Evolutionary conservation across 1,140 invertebrate genomes (phyloP).

Genomic region (Solenopsis fugax): DNA sequence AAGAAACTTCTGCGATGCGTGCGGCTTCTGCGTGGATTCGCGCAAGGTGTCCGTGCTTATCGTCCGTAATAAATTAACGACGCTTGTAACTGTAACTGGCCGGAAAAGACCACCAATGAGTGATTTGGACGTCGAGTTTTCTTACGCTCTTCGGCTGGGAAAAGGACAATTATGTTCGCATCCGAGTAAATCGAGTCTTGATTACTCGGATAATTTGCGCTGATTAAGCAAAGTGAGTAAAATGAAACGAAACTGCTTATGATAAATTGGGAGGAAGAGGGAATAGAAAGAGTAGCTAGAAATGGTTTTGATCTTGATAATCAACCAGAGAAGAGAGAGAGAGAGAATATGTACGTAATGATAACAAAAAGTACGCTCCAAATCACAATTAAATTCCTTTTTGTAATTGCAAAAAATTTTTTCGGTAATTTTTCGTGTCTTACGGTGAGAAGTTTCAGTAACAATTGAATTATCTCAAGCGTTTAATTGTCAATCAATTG

Average conservation of each 20-base stretch:
- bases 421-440: not conserved
- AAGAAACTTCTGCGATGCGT: slow-evolving; percentile 8
- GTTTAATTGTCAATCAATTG: slow-evolving; percentile 50
- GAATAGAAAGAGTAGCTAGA: too few species aligned
- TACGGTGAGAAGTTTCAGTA: not conserved
- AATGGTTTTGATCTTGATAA: too few species aligned
- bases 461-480: slow-evolving; percentile 23
- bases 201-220: slow-evolving; percentile 22
- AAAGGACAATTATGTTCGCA: slow-evolving; percentile 11
- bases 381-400: not conserved
- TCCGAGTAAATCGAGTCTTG: not conserved
- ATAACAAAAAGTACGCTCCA: not conserved
- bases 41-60: slow-evolving; percentile 8
- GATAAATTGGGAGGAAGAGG: not conserved
- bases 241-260: slow-evolving; percentile 1
- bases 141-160: slow-evolving; percentile 7
- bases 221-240: slow-evolving; percentile 17
- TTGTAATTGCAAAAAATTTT: not conserved
- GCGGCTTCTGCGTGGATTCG: not conserved
- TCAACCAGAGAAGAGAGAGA: too few species aligned
- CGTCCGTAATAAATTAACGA: slow-evolving; percentile 38
- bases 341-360: too few species aligned
- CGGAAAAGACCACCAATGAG: not conserved
- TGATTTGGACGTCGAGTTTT: slow-evolving; percentile 14
- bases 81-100: slow-evolving; percentile 19